Evolutionary conservation across 2,888 invertebrate species (phyloP), one percentile per base, ranked within the genome.

Genomic region (Sinelater perroti): DNA sequence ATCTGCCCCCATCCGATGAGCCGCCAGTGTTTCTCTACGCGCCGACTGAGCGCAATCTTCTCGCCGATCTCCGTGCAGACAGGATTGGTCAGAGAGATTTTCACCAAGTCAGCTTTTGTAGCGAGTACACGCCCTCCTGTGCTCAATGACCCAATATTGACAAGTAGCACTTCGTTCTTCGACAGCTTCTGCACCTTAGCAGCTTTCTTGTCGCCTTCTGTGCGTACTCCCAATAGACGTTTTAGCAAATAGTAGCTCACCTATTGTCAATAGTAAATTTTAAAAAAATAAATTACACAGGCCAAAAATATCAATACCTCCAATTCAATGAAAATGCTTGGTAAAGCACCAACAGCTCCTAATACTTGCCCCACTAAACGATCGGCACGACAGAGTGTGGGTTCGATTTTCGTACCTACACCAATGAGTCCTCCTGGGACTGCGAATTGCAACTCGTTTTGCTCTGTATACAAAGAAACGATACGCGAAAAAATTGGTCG

Each of bases 1-100:
- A 99, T 99, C 80, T 97, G 95, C 69, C 98, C 99, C 99, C 99
- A 99, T 69, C 99, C 99, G 77, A 99, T 99, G 76, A 99, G 88
- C 79, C 99, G 90, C 99, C 99, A 99, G 84, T 99, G 98, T 79
- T 98, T 98, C 73, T 99, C 99, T 31, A 99, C 96, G 81, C 98
- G 88, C 75, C 99, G 87, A 77, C 97, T 97, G 38, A 99, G 85
- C n/a, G 99, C 99, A 71, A 99, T 98, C 78, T 99, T 99, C 79
- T 99, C 99, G 47, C 96, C 96, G 59, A 94, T 89, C 81, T 99
- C 98, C 6, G 99, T 99, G 79, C 99, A 99, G 3, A 99, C 99
- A 1, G 99, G 99, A 79, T 93, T 96, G 16, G 95, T 97, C 54
- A 98, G 85, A 44, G 93, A 90, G 67, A 99, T 97, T 81, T 98